Evolutionary conservation across 2,888 invertebrate species (phyloP), one percentile per base, ranked within the genome.

Genomic region (Panopea generosa): DNA sequence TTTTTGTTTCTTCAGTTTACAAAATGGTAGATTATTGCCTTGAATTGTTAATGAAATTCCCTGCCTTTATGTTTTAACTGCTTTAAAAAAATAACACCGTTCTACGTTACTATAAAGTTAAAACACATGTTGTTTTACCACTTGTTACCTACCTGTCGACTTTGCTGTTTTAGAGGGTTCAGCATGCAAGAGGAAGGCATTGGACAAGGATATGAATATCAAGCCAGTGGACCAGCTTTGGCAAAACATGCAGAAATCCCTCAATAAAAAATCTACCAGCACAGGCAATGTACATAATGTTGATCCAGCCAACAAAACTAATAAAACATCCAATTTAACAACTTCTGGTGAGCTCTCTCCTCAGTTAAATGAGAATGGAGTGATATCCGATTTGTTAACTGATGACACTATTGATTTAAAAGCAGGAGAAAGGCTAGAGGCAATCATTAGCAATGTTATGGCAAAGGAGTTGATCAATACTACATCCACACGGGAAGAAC

Each of bases 401-500:
- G 84, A 84, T 33, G 86, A 87, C 26, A 76, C 87, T 26, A 77
- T 86, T 47, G 88, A 89, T 80, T 83, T 89, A 53, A 92, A 91
- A 82, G 90, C 91, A 29, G 90, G 90, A 53, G 92, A 92, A 69
- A 84, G 91, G 70, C 86, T 93, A 70, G 92, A 92, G 79, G 89
- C 90, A 20, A 90, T 92, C 68, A 92, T 93, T 60, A 92, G 89
- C 78, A 91, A 89, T 73, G 92, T 93, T 85, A 92, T 93, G 90
- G 88, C 90, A 29, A 91, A 91, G 75, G 92, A 92, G 38, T 89
- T 90, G 56, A 82, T 87, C 55, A 84, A 86, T 60, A 87, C 87
- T 57, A 84, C 89, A 29, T 84, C 84, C 16, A 91, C 90, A 49
- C 87, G 90, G 60, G 93, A 95, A 84, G 95, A 95, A 83, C 95